Evolutionary conservation across 2,888 invertebrate genomes (phyloP), one percentile per base, ranked within the genome.

Genomic region (Drosophila mercatorum): DNA sequence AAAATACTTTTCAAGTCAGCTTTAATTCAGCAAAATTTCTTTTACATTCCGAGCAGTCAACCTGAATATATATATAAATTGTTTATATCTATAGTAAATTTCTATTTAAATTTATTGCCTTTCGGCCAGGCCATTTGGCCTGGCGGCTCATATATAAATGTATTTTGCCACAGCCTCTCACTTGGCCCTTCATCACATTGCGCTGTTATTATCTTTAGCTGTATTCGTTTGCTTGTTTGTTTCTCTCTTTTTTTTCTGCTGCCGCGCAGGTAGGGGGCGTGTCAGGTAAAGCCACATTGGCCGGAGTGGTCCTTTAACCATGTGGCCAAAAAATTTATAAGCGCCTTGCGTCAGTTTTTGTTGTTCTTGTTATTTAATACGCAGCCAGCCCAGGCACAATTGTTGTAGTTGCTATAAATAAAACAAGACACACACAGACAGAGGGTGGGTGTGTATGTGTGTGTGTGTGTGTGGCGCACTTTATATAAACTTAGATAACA

Each of bases 401-500:
- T 83, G 83, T 75, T 85, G 88, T 82, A 83, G 78, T 85, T 87
- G 81, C 87, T 75, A 88, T 89, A 89, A 87, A 88, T 86, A 86
- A 87, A 87, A 80, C 86, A 81, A 81, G 72, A 56, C 51, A 68
- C 73, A 72, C 59, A 59, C 49, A 72, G 68, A 53, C 28, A 40
- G n/a, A 31, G 22, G 17, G 4, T 28, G 17, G 43, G 26, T 22
- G n/a, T 44, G 17, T 62, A 69, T 60, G 65, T 67, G 71, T 61
- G 63, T 70, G 69, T 67, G 59, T 58, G 58, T 55, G 67, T 58
- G 62, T 53, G 75, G 67, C 63, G 75, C 72, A 85, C 78, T 86
- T 86, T 86, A 88, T 86, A 86, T 86, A 83, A 84, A 88, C 88
- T 84, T 81, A 84, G 86, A 86, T 88, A 86, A 82, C 86, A 86